Percentiles rank a stretch among this genome's conserved stretches.
phyloP scores from a whole-genome alignment of 1,140 invertebrate genomes.

The Trichoplusia ni region DNA sequence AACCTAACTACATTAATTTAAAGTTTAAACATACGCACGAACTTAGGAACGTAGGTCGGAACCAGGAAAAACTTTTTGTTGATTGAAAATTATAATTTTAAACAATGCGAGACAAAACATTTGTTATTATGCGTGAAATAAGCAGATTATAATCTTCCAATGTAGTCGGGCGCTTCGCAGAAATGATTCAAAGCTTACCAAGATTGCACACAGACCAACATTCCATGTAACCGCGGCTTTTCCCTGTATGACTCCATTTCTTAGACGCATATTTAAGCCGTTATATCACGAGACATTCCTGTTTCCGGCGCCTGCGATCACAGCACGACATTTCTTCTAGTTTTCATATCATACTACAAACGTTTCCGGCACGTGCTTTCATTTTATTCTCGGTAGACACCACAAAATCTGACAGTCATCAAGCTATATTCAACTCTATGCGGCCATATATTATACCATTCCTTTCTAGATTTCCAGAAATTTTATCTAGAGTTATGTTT shows the following conservation, averaged over 20 bases:
- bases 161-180: neutral
- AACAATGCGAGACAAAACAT: too few relatives aligned
- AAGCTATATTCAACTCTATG: neutral
- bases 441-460: neutral
- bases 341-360: conserved; percentile 22
- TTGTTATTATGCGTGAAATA: too few relatives aligned
- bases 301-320: conserved; percentile 23
- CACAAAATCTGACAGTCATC: neutral
- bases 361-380: conserved; percentile 13
- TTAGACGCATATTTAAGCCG: conserved; percentile 19
- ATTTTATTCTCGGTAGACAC: conserved; percentile 20
- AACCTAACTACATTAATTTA: too few relatives aligned
- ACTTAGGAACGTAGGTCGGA: too few relatives aligned
- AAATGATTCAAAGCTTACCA: neutral
- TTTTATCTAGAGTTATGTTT: neutral
- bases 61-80: too few relatives aligned
- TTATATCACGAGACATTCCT: conserved; percentile 28
- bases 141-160: neutral
- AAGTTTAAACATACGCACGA: too few relatives aligned
- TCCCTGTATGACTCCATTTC: conserved; percentile 17
- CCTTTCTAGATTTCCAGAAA: too few relatives aligned
- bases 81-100: too few relatives aligned
- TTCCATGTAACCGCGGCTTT: conserved; percentile 7
- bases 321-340: conserved; percentile 10
- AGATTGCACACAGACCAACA: neutral